A percentile compares a stretch with the other conserved stretches of the same genome.
Evolutionary conservation across 2,113 vertebrate genomes (phyloP).

Genomic region (Calidris pugnax): DNA sequence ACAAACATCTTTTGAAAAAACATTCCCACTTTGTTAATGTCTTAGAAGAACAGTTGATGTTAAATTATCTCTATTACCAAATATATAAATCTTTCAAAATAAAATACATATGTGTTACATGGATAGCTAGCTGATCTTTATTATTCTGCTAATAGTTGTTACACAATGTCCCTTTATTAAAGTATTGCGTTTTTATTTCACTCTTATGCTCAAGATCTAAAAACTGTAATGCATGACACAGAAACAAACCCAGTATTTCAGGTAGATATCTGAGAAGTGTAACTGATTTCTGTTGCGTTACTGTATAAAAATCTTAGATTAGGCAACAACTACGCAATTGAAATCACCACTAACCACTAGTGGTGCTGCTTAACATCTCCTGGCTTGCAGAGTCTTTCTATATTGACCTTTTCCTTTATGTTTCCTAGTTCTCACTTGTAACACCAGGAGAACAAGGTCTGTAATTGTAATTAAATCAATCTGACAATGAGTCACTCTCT

Average conservation of each 20-base stretch:
- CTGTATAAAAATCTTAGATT: not conserved
- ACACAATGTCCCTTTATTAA: not conserved
- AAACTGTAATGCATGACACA: not conserved
- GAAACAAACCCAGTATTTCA: not conserved
- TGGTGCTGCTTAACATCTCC: not conserved
- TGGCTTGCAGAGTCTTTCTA: not conserved
- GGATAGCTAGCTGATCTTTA: not conserved
- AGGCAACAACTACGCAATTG: not conserved
- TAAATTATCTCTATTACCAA: not conserved
- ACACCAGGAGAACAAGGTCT: slow-evolving; percentile 31
- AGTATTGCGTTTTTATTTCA: not conserved
- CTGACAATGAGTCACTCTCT: slow-evolving; percentile 50
- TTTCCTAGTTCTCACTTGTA: slow-evolving; percentile 27
- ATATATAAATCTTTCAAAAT: not conserved
- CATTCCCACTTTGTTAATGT: not conserved
- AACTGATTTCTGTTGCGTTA: not conserved
- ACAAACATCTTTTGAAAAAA: not conserved
- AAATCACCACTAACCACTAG: not conserved
- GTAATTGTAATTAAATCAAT: slow-evolving; percentile 57
- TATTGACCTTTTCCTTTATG: slow-evolving; percentile 47
- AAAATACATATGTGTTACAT: not conserved
- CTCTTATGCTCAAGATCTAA: not conserved
- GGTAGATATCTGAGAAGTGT: not conserved
- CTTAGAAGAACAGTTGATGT: not conserved
- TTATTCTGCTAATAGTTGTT: not conserved